A percentile compares a stretch with the other conserved stretches of the same genome.
These are phyloP conservation scores for Reticulitermes speratus DNA, from an alignment of 1,140 invertebrate genomes.

Conservation along the genomic window DNA sequence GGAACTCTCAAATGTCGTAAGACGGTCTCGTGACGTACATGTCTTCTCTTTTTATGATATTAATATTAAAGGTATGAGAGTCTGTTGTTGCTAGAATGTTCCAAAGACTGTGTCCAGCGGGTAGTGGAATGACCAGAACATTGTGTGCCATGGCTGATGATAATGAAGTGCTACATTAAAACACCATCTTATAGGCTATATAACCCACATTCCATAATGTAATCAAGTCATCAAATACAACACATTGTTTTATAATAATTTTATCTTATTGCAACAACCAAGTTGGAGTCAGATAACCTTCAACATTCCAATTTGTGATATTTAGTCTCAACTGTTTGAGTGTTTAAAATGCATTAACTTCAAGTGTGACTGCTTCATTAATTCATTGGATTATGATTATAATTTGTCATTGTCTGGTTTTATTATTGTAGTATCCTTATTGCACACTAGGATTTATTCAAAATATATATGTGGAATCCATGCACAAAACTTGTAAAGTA, in stretches of 20 bases:
- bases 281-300: conserved; percentile 4
- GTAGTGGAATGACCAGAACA: conserved; percentile 34
- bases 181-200: conserved; percentile 22
- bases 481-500: too few species aligned
- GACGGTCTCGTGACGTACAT: conserved; percentile 20
- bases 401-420: neutral
- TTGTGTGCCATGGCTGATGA: conserved; percentile 25
- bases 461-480: neutral
- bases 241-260: conserved; percentile 26
- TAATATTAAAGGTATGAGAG: conserved; percentile 26
- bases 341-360: too few species aligned
- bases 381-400: too few species aligned
- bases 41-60: conserved; percentile 28
- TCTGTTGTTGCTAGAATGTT: conserved; percentile 34
- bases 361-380: neutral
- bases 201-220: conserved; percentile 24
- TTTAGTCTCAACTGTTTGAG: neutral
- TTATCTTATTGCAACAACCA: conserved; percentile 11
- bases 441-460: neutral
- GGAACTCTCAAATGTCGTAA: neutral
- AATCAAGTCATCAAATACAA: conserved; percentile 17
- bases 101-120: conserved; percentile 31
- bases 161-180: neutral
- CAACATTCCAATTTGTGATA: conserved; percentile 35
- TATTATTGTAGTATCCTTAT: too few species aligned